Base-by-base conservation (phyloP, 2,113 vertebrate species). In the Scomber colias region DNA sequence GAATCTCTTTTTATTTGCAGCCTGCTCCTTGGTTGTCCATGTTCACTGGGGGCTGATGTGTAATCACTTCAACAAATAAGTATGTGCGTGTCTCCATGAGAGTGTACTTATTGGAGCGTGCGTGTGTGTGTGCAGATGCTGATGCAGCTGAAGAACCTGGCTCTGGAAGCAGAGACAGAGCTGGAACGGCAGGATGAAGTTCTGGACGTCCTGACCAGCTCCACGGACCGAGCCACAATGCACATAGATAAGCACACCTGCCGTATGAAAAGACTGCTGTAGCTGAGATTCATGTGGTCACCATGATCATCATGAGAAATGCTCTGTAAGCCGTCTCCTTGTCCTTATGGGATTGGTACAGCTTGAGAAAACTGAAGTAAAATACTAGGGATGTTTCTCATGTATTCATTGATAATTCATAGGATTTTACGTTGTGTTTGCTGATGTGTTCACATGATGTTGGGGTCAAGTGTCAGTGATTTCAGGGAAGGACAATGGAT, bases 111-210 rank as follows among this genome's bases (percentile, higher is more conserved):
- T 27, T n/a, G 27, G 62, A 49, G 57, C 45, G 67, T 17, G 3
- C 46, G 60, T 71, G 51, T 61, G 55, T 87, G 45, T 54, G 35
- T 55, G 21, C 89, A 98, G 98, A 97, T 99, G 89, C 94, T 99
- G n/a, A 82, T 92, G 91, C 96, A 96, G 81, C 93, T 99, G 71
- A 99, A 97, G 91, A 93, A 90, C 56, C 95, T 99, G 0, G 97
- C 97, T 14, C 85, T 99, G 92, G 97, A 98, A 71, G 92, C 97
- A 0, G 96, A 98, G 60, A 92, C 93, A 0, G 98, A 99, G 90
- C 94, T 99, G 86, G 97, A 99, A 51, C 87, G 96, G 0, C 98
- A 99, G 89, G 97, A 99, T 0, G 97, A 97, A 45, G 93, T 92
- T 6, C 93, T 99, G 48, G 97, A 97, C 0, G 93, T 86, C 78